phyloP scores from a whole-genome alignment of 2,113 vertebrate genomes.

The Erythrolamprus reginae region DNA sequence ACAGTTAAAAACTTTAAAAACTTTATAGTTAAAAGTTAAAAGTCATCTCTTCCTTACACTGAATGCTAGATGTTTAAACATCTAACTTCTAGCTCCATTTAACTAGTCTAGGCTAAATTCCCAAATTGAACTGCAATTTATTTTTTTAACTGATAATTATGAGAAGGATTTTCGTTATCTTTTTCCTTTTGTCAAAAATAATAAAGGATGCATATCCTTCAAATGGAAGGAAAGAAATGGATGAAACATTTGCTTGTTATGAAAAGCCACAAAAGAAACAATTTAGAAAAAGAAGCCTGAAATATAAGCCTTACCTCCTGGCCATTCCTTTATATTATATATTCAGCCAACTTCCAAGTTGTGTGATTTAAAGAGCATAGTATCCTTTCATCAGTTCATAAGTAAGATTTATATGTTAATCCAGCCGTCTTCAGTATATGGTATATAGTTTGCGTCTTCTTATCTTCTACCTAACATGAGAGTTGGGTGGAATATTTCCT shows the following conservation, averaged over 20 bases:
- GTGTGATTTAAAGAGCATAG: background rate
- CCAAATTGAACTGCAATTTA: background rate
- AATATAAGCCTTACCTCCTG: background rate
- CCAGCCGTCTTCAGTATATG: background rate
- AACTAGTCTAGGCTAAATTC: background rate
- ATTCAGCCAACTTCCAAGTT: background rate
- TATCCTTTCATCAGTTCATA: background rate
- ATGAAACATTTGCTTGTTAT: background rate
- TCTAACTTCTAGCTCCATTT: background rate
- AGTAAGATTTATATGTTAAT: background rate
- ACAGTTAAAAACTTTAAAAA: too few species aligned
- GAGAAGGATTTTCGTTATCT: background rate
- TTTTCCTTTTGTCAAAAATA: background rate
- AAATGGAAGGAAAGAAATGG: background rate
- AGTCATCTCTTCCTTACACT: background rate
- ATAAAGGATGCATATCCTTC: background rate
- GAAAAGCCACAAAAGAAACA: background rate
- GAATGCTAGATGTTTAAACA: background rate
- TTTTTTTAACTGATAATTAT: background rate
- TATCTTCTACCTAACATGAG: background rate
- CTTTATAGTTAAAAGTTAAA: background rate
- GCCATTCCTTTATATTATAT: background rate
- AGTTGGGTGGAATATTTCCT: background rate
- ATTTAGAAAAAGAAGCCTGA: background rate
- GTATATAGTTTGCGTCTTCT: background rate